Evolutionary conservation across 2,888 invertebrate genomes (phyloP).

Genomic region (Busseola fusca): DNA sequence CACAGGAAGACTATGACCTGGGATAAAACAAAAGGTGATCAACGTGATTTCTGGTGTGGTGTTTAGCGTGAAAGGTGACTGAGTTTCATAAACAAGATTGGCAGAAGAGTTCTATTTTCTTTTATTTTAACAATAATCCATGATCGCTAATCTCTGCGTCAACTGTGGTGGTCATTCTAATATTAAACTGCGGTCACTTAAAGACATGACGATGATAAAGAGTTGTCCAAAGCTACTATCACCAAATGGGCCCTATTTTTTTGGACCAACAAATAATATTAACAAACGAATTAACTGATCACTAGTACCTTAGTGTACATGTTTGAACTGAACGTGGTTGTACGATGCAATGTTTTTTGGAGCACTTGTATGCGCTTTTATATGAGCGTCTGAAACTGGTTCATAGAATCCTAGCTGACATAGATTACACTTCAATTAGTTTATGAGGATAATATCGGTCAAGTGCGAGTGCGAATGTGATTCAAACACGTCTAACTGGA

Average conservation of each 20-base stretch:
- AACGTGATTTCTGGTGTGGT: neutral
- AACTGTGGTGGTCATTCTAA: neutral
- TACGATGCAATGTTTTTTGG: conserved; percentile 79
- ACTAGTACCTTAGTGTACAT: conserved; percentile 83
- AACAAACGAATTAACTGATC: conserved; percentile 8
- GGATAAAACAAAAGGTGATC: conserved; percentile 12
- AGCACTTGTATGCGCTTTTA: conserved; percentile 81
- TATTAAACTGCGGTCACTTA: neutral
- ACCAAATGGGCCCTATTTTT: neutral
- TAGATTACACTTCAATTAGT: conserved; percentile 59
- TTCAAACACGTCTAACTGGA: conserved; percentile 24
- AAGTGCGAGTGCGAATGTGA: conserved; percentile 40
- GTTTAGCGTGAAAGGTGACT: neutral
- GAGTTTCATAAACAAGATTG: neutral
- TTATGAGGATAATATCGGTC: conserved; percentile 46
- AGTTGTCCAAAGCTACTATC: neutral
- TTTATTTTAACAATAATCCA: neutral
- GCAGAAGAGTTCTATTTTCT: neutral
- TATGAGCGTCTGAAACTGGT: conserved; percentile 78
- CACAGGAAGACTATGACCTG: conserved; percentile 89
- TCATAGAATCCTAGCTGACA: conserved; percentile 65
- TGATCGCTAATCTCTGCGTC: neutral
- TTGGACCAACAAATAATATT: neutral
- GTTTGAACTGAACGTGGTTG: conserved; percentile 78
- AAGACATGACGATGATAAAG: neutral